Evolutionary conservation across 2,797 vertebrate genomes (phyloP).

Genomic region (Poeciliopsis presidionis): DNA sequence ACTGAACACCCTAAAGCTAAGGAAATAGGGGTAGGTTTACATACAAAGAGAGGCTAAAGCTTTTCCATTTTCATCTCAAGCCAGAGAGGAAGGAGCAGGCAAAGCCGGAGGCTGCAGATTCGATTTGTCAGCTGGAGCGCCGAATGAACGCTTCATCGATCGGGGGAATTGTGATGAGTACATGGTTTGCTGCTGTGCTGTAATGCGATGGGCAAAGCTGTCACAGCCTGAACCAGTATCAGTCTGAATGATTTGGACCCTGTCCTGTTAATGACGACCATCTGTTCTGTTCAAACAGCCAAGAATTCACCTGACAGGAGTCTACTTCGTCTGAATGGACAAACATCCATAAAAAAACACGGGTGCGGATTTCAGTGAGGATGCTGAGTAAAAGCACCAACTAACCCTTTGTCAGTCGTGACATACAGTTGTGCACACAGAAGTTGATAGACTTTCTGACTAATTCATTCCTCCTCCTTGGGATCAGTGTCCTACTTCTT

Average conservation of each 20-base stretch:
- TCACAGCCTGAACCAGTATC: slow-evolving; percentile 25
- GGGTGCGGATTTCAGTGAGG: not conserved
- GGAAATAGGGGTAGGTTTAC: slow-evolving; percentile 41
- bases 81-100: slow-evolving; percentile 23
- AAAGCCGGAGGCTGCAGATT: slow-evolving; percentile 49
- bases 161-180: slow-evolving; percentile 63
- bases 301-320: slow-evolving; percentile 44
- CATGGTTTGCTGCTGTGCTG: slow-evolving; percentile 44
- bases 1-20: slow-evolving; percentile 42
- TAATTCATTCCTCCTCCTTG: not conserved
- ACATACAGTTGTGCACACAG: not conserved
- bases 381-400: not conserved
- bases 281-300: slow-evolving; percentile 51
- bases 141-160: slow-evolving; percentile 66
- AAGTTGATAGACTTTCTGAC: not conserved
- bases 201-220: slow-evolving; percentile 55
- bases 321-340: slow-evolving; percentile 37
- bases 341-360: not conserved
- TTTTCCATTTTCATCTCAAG: slow-evolving; percentile 48
- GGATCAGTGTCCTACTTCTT: not conserved
- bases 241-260: slow-evolving; percentile 53
- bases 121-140: slow-evolving; percentile 52
- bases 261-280: slow-evolving; percentile 35
- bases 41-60: slow-evolving; percentile 24
- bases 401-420: not conserved